Evolutionary conservation across 2,797 vertebrate genomes (phyloP).

Genomic region (Acanthiza pusilla): DNA sequence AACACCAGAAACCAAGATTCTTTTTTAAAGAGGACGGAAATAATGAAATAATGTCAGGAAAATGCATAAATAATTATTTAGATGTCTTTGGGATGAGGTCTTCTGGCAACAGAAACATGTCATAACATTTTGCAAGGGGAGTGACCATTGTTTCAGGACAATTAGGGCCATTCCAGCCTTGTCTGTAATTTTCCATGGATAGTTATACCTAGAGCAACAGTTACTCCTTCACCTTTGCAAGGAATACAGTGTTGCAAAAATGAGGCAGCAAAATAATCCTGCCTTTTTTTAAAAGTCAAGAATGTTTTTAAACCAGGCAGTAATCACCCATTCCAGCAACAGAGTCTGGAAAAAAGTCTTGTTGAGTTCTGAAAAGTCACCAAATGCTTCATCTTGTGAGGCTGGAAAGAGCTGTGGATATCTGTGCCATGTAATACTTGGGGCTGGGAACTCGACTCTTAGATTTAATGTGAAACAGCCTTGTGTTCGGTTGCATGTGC

Average conservation of each 20-base stretch:
- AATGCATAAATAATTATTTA: neutral
- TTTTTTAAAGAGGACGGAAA: neutral
- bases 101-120: neutral
- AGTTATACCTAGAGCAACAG: neutral
- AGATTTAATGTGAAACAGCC: constrained; percentile 14
- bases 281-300: neutral
- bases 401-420: neutral
- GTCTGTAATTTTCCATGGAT: neutral
- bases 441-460: neutral
- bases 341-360: neutral
- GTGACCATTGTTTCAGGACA: neutral
- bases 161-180: neutral
- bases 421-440: neutral
- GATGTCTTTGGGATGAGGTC: neutral
- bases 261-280: neutral
- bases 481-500: neutral
- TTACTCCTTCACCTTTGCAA: neutral
- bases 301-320: neutral
- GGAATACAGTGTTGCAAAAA: neutral
- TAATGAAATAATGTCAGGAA: neutral
- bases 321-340: neutral
- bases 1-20: neutral
- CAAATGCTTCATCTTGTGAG: neutral
- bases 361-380: constrained; percentile 28
- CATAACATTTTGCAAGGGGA: neutral